A percentile compares a stretch with the other conserved stretches of the same genome.
phyloP scores from a whole-genome alignment of 2,797 vertebrate genomes.

The Benthosema pterotum region DNA sequence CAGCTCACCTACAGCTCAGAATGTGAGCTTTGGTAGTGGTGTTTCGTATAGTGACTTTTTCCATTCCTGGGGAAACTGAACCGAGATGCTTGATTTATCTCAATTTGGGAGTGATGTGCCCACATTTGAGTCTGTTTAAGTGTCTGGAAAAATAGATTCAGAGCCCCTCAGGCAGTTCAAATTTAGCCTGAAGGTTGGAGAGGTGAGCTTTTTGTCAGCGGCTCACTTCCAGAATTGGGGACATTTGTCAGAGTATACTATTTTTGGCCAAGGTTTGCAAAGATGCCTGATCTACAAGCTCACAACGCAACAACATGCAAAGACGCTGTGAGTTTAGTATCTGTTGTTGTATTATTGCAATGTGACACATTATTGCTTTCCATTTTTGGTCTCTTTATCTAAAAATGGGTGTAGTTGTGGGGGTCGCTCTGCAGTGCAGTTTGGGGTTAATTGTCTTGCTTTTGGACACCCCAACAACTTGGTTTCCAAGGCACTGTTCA shows the following conservation, averaged over 20 bases:
- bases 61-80: too few species aligned
- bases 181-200: constrained; percentile 6
- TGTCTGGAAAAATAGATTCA: neutral
- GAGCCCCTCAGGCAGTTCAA: neutral
- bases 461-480: too few species aligned
- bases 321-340: too few species aligned
- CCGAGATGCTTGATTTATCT: neutral
- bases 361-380: neutral
- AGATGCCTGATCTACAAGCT: too few species aligned
- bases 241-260: neutral
- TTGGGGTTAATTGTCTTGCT: too few species aligned
- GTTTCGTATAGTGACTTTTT: too few species aligned
- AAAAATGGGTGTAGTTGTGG: neutral
- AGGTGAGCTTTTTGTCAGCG: constrained; percentile 22
- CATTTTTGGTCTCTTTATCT: neutral
- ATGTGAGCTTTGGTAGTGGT: too few species aligned
- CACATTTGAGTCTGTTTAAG: neutral
- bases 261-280: too few species aligned
- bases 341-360: neutral
- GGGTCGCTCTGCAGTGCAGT: neutral
- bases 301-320: too few species aligned
- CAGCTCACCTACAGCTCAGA: too few species aligned
- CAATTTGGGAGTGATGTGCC: neutral
- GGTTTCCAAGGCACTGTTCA: too few species aligned
- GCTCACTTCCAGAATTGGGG: neutral